A percentile compares a stretch with the other conserved stretches of the same genome.
phyloP scores from a whole-genome alignment of 2,113 vertebrate genomes.

The Falcunculus frontatus region DNA sequence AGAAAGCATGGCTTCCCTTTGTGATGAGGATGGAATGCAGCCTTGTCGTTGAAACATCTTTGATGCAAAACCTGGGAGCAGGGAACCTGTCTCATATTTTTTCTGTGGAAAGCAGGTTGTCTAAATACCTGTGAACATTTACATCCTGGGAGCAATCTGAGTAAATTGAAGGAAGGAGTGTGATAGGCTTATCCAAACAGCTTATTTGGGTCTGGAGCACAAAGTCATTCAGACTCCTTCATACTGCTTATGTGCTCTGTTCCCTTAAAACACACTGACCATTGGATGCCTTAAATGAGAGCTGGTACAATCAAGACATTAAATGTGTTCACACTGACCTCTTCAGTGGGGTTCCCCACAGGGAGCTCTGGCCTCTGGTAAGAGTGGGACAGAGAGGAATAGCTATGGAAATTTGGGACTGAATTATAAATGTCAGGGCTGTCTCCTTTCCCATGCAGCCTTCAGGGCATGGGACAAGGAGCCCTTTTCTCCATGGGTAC shows the following conservation, averaged over 20 bases:
- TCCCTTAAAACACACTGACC: not conserved
- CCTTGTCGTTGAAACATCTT: not conserved
- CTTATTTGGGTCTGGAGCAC: not conserved
- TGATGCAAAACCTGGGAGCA: not conserved
- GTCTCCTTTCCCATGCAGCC: not conserved
- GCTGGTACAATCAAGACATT: not conserved
- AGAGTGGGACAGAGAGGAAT: not conserved
- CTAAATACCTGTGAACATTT: not conserved
- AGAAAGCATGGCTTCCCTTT: not conserved
- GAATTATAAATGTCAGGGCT: not conserved
- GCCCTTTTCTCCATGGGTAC: not conserved
- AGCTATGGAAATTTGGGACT: constrained; percentile 1
- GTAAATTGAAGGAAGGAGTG: rapidly evolving
- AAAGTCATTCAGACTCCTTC: not conserved
- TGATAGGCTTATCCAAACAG: not conserved
- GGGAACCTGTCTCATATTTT: not conserved
- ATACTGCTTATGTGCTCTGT: not conserved
- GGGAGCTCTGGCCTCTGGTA: not conserved
- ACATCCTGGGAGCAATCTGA: not conserved
- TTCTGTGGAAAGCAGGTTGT: not conserved
- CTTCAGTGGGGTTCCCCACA: not conserved
- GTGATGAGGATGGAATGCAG: not conserved
- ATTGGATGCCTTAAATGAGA: not conserved
- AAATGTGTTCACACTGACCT: not conserved
- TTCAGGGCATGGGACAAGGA: not conserved